Conservation (phyloP, 2,797 vertebrate genomes). For the Agapornis canus region DNA sequence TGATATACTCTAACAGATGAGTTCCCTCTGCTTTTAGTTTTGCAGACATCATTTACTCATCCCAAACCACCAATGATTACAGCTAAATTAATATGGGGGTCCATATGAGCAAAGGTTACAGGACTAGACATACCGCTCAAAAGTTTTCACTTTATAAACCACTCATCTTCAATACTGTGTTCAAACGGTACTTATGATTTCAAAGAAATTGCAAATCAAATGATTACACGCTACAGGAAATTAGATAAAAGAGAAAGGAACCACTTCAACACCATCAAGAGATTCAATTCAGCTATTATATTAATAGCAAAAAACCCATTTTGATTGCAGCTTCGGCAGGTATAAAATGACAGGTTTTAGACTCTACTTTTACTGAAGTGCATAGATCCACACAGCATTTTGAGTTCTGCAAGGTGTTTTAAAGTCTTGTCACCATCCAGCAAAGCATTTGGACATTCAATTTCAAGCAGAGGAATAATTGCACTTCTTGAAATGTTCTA, state of each 20-base stretch:
- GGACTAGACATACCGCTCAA: neutral
- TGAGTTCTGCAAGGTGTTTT: neutral
- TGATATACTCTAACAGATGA: neutral
- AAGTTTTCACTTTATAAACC: conserved; percentile 16
- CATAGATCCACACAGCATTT: neutral
- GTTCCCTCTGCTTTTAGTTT: neutral
- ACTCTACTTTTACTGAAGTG: conserved; percentile 17
- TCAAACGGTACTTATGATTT: conserved; percentile 31
- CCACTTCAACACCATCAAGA: conserved; percentile 61
- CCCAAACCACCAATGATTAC: neutral
- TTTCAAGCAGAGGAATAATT: conserved; percentile 1
- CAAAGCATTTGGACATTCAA: conserved; percentile 23
- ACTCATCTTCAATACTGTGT: neutral
- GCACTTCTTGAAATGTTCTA: neutral
- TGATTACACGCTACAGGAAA: conserved; percentile 51
- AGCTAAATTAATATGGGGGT: neutral
- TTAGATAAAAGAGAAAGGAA: conserved; percentile 62
- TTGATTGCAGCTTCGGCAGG: conserved; percentile 59
- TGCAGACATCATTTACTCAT: neutral
- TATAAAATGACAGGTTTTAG: conserved; percentile 48
- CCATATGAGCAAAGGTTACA: neutral
- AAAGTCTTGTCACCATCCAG: conserved; percentile 13
- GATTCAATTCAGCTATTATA: conserved; percentile 59
- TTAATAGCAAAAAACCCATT: conserved; percentile 37
- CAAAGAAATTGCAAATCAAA: conserved; percentile 52